A percentile compares a stretch with the other conserved stretches of the same genome.
Conservation (phyloP, 2,888 invertebrate species). For the Dione juno region DNA sequence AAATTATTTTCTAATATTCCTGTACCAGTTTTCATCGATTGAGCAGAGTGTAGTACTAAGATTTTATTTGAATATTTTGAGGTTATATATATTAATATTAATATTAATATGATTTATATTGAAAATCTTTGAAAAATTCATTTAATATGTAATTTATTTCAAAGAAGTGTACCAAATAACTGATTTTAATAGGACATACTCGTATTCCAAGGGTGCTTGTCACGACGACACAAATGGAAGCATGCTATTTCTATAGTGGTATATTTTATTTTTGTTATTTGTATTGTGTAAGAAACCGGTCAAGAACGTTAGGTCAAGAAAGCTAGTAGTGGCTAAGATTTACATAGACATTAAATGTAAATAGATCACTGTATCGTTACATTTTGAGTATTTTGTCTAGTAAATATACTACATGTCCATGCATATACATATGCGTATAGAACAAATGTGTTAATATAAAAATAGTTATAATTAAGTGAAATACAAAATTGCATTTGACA, state of each 20-base stretch:
- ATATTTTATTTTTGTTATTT: slow-evolving; percentile 41
- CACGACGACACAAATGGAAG: slow-evolving; percentile 35
- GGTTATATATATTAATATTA: too few relatives aligned
- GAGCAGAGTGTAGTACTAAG: background rate
- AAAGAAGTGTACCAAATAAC: slow-evolving; percentile 27
- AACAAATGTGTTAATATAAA: background rate
- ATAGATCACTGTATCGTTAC: background rate
- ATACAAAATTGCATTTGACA: slow-evolving; percentile 13
- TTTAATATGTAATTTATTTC: background rate
- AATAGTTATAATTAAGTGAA: background rate
- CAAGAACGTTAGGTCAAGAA: slow-evolving; percentile 31
- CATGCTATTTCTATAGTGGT: slow-evolving; percentile 39
- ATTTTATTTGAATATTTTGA: too few relatives aligned
- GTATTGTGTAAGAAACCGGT: slow-evolving; percentile 36
- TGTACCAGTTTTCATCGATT: background rate
- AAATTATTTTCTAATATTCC: slow-evolving; percentile 32
- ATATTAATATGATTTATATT: too few relatives aligned
- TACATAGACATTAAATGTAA: background rate
- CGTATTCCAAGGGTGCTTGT: slow-evolving; percentile 38
- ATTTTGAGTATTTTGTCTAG: too few relatives aligned
- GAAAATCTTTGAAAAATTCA: background rate
- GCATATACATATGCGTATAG: too few relatives aligned
- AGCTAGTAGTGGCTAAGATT: slow-evolving; percentile 7
- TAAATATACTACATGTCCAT: too few relatives aligned
- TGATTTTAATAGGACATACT: slow-evolving; percentile 35